Base-by-base conservation (phyloP, 2,888 invertebrate species). In the Panzeria rudis region DNA sequence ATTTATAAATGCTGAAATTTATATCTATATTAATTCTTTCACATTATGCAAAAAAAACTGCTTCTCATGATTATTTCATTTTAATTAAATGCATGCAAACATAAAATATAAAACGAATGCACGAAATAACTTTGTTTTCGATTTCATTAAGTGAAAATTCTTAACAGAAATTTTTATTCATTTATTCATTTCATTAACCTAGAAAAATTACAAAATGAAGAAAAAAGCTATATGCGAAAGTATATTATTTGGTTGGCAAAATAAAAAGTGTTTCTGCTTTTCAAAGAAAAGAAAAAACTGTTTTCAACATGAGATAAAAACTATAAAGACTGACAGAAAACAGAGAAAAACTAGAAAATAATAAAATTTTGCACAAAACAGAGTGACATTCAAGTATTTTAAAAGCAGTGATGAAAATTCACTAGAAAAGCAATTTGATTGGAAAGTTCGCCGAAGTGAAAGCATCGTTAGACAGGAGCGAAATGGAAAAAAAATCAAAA, bases 381-480 rank as follows among this genome's bases (percentile, higher is more conserved):
- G 47, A 61, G 38, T 61, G 61, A 83, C 77, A 73, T 68, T 73
- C 20, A 83, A 80, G 35, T 78, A 66, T 64, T 81, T 59, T 54
- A 62, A 76, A 61, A 75, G 59, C 80, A 64, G 64, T 79, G 86
- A 80, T 68, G 83, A 78, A 77, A 78, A 52, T 64, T 78, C 72
- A 71, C 78, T 85, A 56, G 82, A 82, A 84, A 89, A 89, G 87
- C 88, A 86, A 90, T 89, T 90, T 90, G 90, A 90, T 90, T 90
- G 89, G 89, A 90, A 90, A 90, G 89, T 86, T 73, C 89, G 88
- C 61, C 89, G 88, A 88, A 89, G 89, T 89, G 88, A 88, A 90
- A 89, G 87, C 86, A 86, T 87, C 72, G 50, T 83, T 61, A 78
- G 52, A 62, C 66, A 73, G 72, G 44, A 71, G 20, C 38, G 9